These are phyloP conservation scores for Xenopus laevis DNA, from an alignment of 2,113 vertebrate genomes.

Conservation along the genomic window DNA sequence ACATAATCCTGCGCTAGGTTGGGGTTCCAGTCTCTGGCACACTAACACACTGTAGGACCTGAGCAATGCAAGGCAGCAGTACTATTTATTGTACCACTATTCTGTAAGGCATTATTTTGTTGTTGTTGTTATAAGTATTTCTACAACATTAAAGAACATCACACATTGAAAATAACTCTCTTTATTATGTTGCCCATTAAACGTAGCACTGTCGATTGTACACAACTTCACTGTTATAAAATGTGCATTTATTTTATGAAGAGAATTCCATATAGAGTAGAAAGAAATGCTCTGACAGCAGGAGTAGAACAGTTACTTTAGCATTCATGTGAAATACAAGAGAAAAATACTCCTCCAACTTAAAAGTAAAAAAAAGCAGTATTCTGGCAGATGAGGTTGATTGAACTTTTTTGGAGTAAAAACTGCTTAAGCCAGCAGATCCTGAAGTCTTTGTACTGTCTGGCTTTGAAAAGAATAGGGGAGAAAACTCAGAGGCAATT, in stretches of 20 bases:
- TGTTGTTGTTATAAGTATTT: too few relatives aligned
- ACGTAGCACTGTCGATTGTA: too few relatives aligned
- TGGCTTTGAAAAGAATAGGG: conserved; percentile 58
- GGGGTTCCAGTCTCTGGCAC: too few relatives aligned
- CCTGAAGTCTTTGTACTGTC: conserved; percentile 55
- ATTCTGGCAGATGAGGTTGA: conserved; percentile 52
- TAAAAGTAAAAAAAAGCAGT: conserved; percentile 33
- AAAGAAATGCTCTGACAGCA: not conserved
- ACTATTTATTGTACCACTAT: too few relatives aligned
- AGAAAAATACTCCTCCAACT: conserved; percentile 3
- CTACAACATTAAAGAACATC: too few relatives aligned
- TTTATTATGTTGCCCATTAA: too few relatives aligned
- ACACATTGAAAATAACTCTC: too few relatives aligned
- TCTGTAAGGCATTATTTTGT: too few relatives aligned
- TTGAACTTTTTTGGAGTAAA: conserved; percentile 49
- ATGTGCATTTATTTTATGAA: conserved; percentile 4
- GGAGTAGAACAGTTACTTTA: not conserved
- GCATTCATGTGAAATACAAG: conserved; percentile 27
- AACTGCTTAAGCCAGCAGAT: conserved; percentile 58
- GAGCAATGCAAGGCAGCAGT: too few relatives aligned
- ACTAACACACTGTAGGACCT: too few relatives aligned
- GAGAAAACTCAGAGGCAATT: conserved; percentile 50
- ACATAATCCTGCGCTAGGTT: too few relatives aligned
- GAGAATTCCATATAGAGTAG: conserved; percentile 15
- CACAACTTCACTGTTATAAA: not conserved